These are phyloP conservation scores for Sipha maydis DNA, from an alignment of 2,888 invertebrate genomes.

Conservation along the genomic window DNA sequence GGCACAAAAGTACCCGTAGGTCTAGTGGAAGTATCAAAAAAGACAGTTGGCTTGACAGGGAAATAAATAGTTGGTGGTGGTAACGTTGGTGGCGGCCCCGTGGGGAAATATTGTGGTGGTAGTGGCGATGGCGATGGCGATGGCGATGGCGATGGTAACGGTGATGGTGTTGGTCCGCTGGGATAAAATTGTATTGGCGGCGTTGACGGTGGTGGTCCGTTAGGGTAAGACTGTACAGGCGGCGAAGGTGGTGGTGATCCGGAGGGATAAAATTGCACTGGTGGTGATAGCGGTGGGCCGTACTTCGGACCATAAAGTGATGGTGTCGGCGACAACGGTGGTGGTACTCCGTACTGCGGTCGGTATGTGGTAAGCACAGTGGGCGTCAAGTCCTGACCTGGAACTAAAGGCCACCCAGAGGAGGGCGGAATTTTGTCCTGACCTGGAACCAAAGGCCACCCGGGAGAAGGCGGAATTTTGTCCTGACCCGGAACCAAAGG, in stretches of 20 bases:
- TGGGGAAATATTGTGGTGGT: constrained; percentile 6
- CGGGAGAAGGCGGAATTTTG: constrained; percentile 65
- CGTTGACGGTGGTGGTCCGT: neutral
- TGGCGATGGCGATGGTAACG: constrained; percentile 2
- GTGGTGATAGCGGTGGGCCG: constrained; percentile 47
- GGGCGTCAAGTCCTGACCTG: constrained; percentile 16
- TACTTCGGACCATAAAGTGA: constrained; percentile 45
- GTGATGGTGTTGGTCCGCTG: constrained; percentile 23
- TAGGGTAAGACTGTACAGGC: neutral
- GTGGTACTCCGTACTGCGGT: constrained; percentile 32
- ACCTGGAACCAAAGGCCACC: constrained; percentile 15
- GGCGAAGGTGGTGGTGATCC: neutral
- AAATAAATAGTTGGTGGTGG: neutral
- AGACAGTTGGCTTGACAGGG: constrained; percentile 25
- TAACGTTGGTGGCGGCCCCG: neutral
- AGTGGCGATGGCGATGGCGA: neutral
- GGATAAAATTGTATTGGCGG: neutral
- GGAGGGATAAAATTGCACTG: constrained; percentile 32
- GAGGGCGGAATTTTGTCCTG: neutral
- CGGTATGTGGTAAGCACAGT: constrained; percentile 55
- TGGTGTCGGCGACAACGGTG: neutral
- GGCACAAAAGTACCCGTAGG: constrained; percentile 38
- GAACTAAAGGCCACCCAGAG: constrained; percentile 9
- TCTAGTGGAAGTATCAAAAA: constrained; percentile 23
- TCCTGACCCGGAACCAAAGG: no score